These are phyloP conservation scores for Atlantisia rogersi DNA, from an alignment of 2,113 vertebrate species.

Conservation along the genomic window DNA sequence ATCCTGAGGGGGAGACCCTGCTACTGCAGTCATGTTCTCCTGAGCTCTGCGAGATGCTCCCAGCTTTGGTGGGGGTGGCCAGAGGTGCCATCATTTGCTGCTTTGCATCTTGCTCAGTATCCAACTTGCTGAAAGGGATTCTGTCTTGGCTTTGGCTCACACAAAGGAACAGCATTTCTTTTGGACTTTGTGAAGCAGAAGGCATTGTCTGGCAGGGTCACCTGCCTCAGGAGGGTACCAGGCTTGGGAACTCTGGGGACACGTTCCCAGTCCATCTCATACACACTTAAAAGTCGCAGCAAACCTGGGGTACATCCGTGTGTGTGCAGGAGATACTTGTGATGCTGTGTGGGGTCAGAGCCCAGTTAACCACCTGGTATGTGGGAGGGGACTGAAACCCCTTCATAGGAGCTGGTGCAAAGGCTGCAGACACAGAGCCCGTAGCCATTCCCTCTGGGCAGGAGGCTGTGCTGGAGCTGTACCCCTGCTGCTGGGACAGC, in stretches of 20 bases:
- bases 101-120: background rate
- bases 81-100: background rate
- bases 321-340: background rate
- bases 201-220: background rate
- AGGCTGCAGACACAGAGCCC: background rate
- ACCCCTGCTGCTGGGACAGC: background rate
- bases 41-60: background rate
- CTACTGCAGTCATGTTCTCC: background rate
- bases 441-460: background rate
- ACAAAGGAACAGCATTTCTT: background rate
- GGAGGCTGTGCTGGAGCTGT: background rate
- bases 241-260: background rate
- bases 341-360: background rate
- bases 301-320: fast-evolving
- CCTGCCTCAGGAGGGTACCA: background rate
- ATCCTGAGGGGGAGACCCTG: background rate
- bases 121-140: background rate
- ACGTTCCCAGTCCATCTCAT: fast-evolving
- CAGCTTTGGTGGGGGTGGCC: background rate
- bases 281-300: fast-evolving
- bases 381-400: background rate
- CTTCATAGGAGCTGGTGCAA: background rate
- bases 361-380: background rate
- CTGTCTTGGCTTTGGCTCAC: background rate
- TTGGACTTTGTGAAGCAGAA: background rate